phyloP scores from a whole-genome alignment of 2,797 vertebrate genomes.

The Myioborus melanocephalus region DNA sequence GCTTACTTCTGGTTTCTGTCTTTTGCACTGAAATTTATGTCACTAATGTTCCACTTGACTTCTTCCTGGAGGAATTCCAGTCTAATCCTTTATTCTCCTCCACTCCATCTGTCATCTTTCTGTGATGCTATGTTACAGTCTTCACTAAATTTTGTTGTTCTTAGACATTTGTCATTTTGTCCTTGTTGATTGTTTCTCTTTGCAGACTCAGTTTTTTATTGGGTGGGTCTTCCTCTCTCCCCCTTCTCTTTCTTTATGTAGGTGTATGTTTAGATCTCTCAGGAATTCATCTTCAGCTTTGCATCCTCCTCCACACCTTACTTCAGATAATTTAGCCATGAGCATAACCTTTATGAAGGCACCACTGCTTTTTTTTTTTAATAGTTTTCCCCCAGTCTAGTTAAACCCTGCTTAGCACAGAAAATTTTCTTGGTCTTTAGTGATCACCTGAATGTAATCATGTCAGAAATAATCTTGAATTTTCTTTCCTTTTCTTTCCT shows the following conservation, averaged over 20 bases:
- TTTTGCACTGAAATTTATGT: slow-evolving; percentile 23
- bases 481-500: neutral
- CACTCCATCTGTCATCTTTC: slow-evolving; percentile 56
- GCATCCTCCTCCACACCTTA: neutral
- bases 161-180: slow-evolving; percentile 37
- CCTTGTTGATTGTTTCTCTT: slow-evolving; percentile 15
- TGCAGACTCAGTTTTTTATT: neutral
- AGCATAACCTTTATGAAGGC: neutral
- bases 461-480: neutral
- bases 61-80: slow-evolving; percentile 58
- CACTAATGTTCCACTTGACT: slow-evolving; percentile 37
- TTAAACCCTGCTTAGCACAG: neutral
- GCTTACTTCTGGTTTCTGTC: slow-evolving; percentile 39
- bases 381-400: neutral
- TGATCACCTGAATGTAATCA: neutral
- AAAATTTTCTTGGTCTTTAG: neutral
- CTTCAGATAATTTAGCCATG: neutral
- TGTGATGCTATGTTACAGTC: neutral
- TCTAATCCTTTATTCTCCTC: slow-evolving; percentile 53
- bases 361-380: neutral
- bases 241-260: neutral
- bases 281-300: neutral
- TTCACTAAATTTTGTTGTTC: slow-evolving; percentile 36
- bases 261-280: slow-evolving; percentile 11
- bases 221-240: neutral